Conservation (phyloP, 2,888 invertebrate species). For the Prenolepis imparis region DNA sequence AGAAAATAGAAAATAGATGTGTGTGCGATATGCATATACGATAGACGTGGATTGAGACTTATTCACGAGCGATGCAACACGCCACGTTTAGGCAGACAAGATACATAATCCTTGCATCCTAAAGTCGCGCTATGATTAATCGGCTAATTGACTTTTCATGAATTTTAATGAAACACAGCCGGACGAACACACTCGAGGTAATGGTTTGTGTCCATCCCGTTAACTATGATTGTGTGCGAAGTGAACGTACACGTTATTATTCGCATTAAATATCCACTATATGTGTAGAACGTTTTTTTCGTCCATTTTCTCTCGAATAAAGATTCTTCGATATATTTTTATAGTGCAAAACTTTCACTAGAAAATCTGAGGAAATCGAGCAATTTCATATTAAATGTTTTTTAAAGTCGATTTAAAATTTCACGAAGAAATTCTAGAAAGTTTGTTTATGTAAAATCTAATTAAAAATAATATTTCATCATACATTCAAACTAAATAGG, state of each 20-base stretch:
- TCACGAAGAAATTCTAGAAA: neutral
- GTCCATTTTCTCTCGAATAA: neutral
- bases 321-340: neutral
- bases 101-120: constrained; percentile 57
- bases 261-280: constrained; percentile 23
- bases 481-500: neutral
- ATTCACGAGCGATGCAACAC: constrained; percentile 60
- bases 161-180: constrained; percentile 79
- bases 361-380: neutral
- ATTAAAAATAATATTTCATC: neutral
- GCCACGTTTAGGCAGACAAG: constrained; percentile 47
- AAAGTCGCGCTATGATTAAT: constrained; percentile 78
- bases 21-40: constrained; percentile 50
- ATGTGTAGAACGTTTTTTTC: neutral
- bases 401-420: neutral
- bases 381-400: constrained; percentile 2
- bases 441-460: neutral
- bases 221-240: constrained; percentile 26
- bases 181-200: constrained; percentile 42
- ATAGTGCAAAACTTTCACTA: neutral
- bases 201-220: constrained; percentile 11
- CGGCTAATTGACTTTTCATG: constrained; percentile 78
- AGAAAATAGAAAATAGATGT: constrained; percentile 63
- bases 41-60: constrained; percentile 49
- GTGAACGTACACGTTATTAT: constrained; percentile 4